Evolutionary conservation across 2,797 vertebrate species (phyloP).

Genomic region (Cirrhinus molitorella): DNA sequence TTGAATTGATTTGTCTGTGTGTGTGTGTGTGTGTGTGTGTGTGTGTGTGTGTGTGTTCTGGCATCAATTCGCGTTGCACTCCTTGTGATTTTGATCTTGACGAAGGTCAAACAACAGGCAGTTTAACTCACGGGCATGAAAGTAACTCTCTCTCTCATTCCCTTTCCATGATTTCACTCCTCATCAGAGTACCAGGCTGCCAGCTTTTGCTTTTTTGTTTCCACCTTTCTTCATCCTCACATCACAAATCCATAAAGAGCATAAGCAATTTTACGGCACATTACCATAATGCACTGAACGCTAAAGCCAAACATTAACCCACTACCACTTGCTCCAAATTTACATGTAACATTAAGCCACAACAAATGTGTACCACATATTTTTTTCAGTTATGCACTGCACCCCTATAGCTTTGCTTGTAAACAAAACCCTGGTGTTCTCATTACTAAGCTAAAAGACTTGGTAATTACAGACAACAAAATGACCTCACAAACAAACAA

Average conservation of each 20-base stretch:
- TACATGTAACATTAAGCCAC: slow-evolving; percentile 6
- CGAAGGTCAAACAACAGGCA: slow-evolving; percentile 70
- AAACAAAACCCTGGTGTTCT: slow-evolving; percentile 33
- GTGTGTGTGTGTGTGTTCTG: slow-evolving; percentile 25
- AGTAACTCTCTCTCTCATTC: background rate
- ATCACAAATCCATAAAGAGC: slow-evolving; percentile 24
- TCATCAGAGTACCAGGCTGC: slow-evolving; percentile 55
- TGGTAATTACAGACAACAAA: slow-evolving; percentile 23
- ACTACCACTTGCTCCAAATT: slow-evolving; percentile 16
- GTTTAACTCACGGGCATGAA: slow-evolving; percentile 7
- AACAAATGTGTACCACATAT: background rate
- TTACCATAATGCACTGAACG: background rate
- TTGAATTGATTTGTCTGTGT: slow-evolving; percentile 13
- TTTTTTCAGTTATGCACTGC: background rate
- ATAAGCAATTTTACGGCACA: slow-evolving; percentile 22
- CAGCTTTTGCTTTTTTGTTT: slow-evolving; percentile 21
- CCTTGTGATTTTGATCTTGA: slow-evolving; percentile 60
- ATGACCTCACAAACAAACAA: slow-evolving; percentile 31
- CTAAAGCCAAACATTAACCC: slow-evolving; percentile 13
- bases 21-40: too few relatives aligned
- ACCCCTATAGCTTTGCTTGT: slow-evolving; percentile 16
- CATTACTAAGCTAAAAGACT: slow-evolving; percentile 24
- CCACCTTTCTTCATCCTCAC: slow-evolving; percentile 5
- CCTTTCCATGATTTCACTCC: slow-evolving; percentile 16
- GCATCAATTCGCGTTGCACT: too few relatives aligned